These are phyloP conservation scores for Neodontobutis hainanensis DNA, from an alignment of 2,113 vertebrate species.

Conservation along the genomic window DNA sequence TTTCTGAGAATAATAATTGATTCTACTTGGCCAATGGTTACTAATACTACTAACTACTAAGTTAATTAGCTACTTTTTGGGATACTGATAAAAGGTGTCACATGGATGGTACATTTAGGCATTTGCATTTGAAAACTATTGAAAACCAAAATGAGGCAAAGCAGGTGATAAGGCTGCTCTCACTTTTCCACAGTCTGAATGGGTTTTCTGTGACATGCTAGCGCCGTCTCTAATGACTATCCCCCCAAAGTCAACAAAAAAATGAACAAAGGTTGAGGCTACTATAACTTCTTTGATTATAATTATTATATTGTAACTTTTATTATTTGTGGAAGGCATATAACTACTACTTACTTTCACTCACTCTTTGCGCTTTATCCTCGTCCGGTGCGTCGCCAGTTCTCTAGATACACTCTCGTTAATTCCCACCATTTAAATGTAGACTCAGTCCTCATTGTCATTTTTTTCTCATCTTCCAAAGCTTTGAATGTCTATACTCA, in stretches of 20 bases:
- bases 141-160: neutral
- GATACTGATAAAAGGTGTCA: too few relatives aligned
- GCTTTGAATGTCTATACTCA: neutral
- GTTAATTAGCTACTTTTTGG: too few relatives aligned
- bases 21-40: too few relatives aligned
- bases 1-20: too few relatives aligned
- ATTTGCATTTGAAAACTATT: too few relatives aligned
- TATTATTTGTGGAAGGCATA: too few relatives aligned
- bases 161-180: neutral
- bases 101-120: too few relatives aligned
- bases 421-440: neutral
- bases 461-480: neutral
- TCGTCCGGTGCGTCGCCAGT: slow-evolving; percentile 34
- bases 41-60: too few relatives aligned
- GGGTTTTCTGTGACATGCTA: slow-evolving; percentile 24
- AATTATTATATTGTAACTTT: too few relatives aligned
- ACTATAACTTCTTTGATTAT: neutral
- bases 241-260: slow-evolving; percentile 7
- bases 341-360: neutral
- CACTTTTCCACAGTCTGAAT: slow-evolving; percentile 17
- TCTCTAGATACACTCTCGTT: slow-evolving; percentile 26
- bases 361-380: slow-evolving; percentile 3
- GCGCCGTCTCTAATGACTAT: neutral
- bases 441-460: neutral
- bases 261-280: neutral